A percentile compares a stretch with the other conserved stretches of the same genome.
These are phyloP conservation scores for Meleagris gallopavo DNA, from an alignment of 2,113 vertebrate species.

Conservation along the genomic window DNA sequence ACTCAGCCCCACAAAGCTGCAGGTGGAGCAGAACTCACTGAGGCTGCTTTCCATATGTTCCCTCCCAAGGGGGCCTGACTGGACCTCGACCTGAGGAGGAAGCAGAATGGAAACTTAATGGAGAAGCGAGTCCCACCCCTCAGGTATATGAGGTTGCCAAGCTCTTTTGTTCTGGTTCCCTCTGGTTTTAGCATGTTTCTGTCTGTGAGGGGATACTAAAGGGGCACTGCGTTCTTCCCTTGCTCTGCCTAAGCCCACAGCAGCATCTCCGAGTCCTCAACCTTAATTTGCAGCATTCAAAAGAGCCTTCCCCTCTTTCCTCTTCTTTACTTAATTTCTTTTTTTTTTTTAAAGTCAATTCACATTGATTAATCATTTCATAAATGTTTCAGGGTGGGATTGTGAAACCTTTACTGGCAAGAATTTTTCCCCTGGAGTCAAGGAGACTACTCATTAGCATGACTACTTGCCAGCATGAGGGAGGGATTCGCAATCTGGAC, in stretches of 20 bases:
- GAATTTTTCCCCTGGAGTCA: constrained; percentile 55
- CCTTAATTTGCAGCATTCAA: not conserved
- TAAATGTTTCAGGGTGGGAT: constrained; percentile 41
- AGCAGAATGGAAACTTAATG: not conserved
- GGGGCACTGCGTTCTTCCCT: not conserved
- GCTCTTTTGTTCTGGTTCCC: not conserved
- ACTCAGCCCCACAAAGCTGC: constrained; percentile 16
- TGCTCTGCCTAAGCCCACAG: not conserved
- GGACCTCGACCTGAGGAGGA: constrained; percentile 14
- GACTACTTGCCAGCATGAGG: constrained; percentile 65
- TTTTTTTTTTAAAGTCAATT: not conserved
- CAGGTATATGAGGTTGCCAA: not conserved
- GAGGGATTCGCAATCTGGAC: constrained; percentile 64
- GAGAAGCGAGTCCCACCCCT: not conserved
- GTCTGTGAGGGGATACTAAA: not conserved
- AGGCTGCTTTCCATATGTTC: constrained; percentile 28
- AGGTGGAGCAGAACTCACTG: not conserved
- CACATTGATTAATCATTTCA: constrained; percentile 40
- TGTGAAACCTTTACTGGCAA: constrained; percentile 65
- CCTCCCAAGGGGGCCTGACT: not conserved
- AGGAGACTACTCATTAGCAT: constrained; percentile 62
- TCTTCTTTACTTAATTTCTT: not conserved
- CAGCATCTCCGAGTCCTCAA: not conserved
- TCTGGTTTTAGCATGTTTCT: not conserved
- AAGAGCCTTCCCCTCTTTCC: not conserved